These are phyloP conservation scores for Porites divaricata DNA, from an alignment of 92 coral and sea anemone genomes.

Conservation along the genomic window DNA sequence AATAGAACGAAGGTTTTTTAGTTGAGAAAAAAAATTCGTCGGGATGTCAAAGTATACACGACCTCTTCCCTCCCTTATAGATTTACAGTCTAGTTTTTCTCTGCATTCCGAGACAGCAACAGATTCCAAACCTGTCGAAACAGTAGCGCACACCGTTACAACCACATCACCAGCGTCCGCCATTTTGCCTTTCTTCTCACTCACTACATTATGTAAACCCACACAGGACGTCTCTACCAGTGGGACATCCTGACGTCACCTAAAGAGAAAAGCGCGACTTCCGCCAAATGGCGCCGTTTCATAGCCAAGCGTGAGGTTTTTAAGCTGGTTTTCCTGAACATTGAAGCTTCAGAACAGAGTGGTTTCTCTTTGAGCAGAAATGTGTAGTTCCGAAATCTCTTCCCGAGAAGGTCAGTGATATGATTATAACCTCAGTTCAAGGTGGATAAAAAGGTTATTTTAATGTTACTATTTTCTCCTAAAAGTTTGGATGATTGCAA, in stretches of 20 bases:
- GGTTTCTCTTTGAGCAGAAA: no score
- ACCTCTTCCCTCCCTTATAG: constrained; percentile 78
- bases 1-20: constrained; percentile 80
- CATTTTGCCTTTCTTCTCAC: constrained; percentile 31
- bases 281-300: no score
- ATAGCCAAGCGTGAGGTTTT: no score
- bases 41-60: constrained; percentile 84
- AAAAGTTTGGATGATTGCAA: no score
- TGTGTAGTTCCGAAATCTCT: no score
- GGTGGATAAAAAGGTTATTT: no score
- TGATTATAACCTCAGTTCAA: no score
- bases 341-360: no score
- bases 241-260: no score
- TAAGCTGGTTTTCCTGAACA: no score
- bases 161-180: constrained; percentile 47
- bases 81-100: constrained; percentile 75
- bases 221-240: neutral
- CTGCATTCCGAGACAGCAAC: constrained; percentile 85
- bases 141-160: constrained; percentile 87
- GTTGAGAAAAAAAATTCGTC: constrained; percentile 47
- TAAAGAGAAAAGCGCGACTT: neutral
- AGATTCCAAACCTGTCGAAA: constrained; percentile 88
- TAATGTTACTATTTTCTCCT: no score
- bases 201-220: neutral
- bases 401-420: no score